These are phyloP conservation scores for Lepeophtheirus nordmannii DNA, from an alignment of 2,888 invertebrate genomes.

Conservation along the genomic window DNA sequence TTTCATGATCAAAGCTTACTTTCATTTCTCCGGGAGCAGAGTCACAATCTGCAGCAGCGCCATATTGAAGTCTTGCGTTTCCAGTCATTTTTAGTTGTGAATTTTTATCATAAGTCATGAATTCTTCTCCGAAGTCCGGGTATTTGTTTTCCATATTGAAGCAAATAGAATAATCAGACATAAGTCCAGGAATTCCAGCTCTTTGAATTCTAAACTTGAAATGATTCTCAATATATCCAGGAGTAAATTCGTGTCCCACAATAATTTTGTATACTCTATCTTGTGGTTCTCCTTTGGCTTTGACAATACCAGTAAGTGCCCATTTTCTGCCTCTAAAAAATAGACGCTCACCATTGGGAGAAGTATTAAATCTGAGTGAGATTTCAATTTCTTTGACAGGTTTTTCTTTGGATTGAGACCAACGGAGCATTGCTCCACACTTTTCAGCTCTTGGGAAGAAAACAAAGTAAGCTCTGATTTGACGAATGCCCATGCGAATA, in stretches of 20 bases:
- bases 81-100: background rate
- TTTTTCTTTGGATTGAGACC: conserved; percentile 14
- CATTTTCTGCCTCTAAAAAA: conserved; percentile 18
- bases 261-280: conserved; percentile 14
- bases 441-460: conserved; percentile 18
- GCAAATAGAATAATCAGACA: conserved; percentile 20
- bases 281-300: conserved; percentile 20
- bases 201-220: conserved; percentile 14
- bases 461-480: conserved; percentile 8
- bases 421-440: conserved; percentile 12
- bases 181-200: conserved; percentile 2
- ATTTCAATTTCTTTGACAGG: conserved; percentile 22
- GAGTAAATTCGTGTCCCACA: conserved; percentile 11
- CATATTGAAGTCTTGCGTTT: conserved; percentile 16
- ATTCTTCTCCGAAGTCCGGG: conserved; percentile 19
- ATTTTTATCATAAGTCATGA: conserved; percentile 2
- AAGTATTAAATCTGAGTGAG: background rate
- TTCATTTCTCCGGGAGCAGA: conserved; percentile 14
- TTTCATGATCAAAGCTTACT: conserved; percentile 14
- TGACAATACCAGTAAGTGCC: conserved; percentile 2
- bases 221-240: conserved; percentile 17
- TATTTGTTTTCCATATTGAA: conserved; percentile 14
- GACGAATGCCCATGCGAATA: conserved; percentile 15
- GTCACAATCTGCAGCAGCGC: conserved; percentile 1
- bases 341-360: conserved; percentile 6